phyloP scores from a whole-genome alignment of 2,797 vertebrate species.

The Hydrolagus colliei region DNA sequence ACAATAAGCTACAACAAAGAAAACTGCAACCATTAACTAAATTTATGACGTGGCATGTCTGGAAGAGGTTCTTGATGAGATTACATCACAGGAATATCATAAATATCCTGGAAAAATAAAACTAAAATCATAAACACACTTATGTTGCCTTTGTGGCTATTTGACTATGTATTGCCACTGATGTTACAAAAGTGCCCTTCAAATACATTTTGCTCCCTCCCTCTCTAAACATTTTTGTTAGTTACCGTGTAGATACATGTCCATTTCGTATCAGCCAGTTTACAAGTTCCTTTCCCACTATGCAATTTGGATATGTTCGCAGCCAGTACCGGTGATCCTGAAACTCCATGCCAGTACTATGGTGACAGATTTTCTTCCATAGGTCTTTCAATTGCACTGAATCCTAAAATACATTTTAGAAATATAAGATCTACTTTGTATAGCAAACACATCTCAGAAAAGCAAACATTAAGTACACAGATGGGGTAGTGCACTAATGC shows the following conservation, averaged over 20 bases:
- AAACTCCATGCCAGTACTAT: constrained; percentile 94
- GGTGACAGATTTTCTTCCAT: constrained; percentile 97
- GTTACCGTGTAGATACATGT: constrained; percentile 84
- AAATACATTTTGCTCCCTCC: background rate
- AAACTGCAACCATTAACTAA: too few relatives aligned
- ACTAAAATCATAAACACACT: too few relatives aligned
- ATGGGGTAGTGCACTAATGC: background rate
- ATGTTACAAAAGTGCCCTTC: background rate
- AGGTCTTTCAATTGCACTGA: constrained; percentile 91
- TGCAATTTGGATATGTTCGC: constrained; percentile 92
- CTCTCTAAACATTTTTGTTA: background rate
- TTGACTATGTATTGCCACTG: background rate
- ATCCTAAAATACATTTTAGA: constrained; percentile 60
- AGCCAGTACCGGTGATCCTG: constrained; percentile 98
- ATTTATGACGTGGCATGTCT: too few relatives aligned
- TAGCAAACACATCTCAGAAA: background rate
- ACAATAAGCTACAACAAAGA: too few relatives aligned
- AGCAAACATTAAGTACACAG: too few relatives aligned
- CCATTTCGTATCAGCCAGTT: constrained; percentile 95
- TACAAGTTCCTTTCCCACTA: constrained; percentile 95
- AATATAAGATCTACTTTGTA: constrained; percentile 28
- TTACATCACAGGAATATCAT: too few relatives aligned
- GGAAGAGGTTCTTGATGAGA: too few relatives aligned
- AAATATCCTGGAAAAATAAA: too few relatives aligned
- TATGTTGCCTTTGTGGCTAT: background rate